Base-by-base conservation (phyloP, 1,140 invertebrate species). In the Drosophila insularis region DNA sequence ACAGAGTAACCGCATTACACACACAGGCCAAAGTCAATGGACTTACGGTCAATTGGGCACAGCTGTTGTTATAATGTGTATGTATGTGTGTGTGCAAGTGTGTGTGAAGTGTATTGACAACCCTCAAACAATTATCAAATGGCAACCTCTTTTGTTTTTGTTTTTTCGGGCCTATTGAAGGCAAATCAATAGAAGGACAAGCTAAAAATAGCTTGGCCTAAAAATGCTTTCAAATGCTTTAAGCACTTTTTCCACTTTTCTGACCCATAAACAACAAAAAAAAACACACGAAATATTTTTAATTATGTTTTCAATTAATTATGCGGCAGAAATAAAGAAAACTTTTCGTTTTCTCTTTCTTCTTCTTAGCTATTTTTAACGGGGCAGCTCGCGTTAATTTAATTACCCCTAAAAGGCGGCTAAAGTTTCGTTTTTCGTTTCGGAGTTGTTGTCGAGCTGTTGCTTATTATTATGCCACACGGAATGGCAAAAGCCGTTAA, bases 241-340 rank as follows among this genome's bases (percentile, higher is more conserved):
- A 87, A 84, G 55, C 70, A 74, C 50, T 40, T 66, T 78, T 68
- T 60, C 53, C 17, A 50, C 43, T 53, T 27, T 35, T 21, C 39
- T 55, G 66, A 50, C 68, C 80, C 50, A 58, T 35, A 31, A 39
- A 62, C 37, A 67, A 68, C 3, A 43, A 21, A 11, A n/a, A 27
- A 5, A 27, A 27, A 27, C 4, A 37, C 50, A 31, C 17, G 8
- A 40, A 61, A 60, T 55, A 53, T 68, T 80, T 84, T 80, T 78
- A 89, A 89, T 89, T 89, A 89, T 89, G 74, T 89, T 89, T 89
- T 84, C 74, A 89, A 89, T 89, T 89, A 89, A 89, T 89, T 89
- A 89, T 89, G 84, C 85, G 66, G 61, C 73, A 78, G n/a, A 56
- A 71, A 58, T 66, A 46, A 35, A 61, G 65, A 76, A 76, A 87